These are phyloP conservation scores for Antechinus flavipes DNA, from an alignment of 2,113 vertebrate species.

Conservation along the genomic window DNA sequence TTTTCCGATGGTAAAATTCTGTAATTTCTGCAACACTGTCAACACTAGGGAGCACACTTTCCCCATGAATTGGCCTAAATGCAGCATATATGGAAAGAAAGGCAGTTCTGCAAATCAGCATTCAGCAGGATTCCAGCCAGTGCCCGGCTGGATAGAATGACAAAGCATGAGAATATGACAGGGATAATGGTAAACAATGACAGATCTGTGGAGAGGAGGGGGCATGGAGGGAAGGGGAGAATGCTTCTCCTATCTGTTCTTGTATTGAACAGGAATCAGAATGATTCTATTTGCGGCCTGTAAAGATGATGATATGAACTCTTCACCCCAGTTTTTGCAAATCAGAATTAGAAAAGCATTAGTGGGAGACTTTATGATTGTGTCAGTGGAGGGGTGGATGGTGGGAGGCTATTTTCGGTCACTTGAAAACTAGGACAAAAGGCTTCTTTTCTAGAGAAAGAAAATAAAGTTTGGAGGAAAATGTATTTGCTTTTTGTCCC, in stretches of 20 bases:
- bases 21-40: conserved; percentile 55
- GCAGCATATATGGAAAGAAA: conserved; percentile 43
- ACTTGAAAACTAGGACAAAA: conserved; percentile 64
- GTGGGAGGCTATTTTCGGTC: conserved; percentile 50
- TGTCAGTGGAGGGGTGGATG: conserved; percentile 39
- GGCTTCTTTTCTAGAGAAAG: conserved; percentile 29
- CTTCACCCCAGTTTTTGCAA: conserved; percentile 79
- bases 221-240: conserved; percentile 6
- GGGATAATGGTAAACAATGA: conserved; percentile 83
- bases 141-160: conserved; percentile 73
- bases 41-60: conserved; percentile 89
- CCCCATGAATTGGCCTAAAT: conserved; percentile 81
- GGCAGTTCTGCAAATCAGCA: conserved; percentile 61
- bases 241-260: conserved; percentile 72
- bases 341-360: conserved; percentile 76
- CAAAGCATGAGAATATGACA: conserved; percentile 81
- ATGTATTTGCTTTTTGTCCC: conserved; percentile 11
- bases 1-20: neutral
- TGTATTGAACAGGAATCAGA: conserved; percentile 67
- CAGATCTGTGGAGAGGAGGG: conserved; percentile 78
- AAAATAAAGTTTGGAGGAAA: conserved; percentile 29
- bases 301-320: conserved; percentile 82
- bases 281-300: conserved; percentile 78
- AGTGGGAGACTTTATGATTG: conserved; percentile 67
- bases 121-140: conserved; percentile 68